Conservation (phyloP, 1,140 invertebrate genomes). For the Copidosoma floridanum region DNA sequence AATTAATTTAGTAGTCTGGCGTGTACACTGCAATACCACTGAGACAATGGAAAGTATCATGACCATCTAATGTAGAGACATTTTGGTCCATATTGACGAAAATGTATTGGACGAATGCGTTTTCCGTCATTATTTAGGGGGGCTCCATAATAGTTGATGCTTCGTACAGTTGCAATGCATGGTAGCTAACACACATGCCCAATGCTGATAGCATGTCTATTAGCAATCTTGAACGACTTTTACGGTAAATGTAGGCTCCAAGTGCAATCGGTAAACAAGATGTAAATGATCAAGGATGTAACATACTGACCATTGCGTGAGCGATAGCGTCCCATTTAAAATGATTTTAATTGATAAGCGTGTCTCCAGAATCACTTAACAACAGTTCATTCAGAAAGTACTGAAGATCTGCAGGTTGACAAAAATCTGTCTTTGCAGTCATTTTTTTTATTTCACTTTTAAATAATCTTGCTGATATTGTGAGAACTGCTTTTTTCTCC, state of each 20-base stretch:
- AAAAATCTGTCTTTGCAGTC: slow-evolving; percentile 2
- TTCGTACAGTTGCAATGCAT: slow-evolving; percentile 42
- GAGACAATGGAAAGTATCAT: slow-evolving; percentile 25
- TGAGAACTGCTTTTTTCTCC: neutral
- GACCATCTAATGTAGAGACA: slow-evolving; percentile 25
- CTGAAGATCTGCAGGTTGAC: slow-evolving; percentile 6
- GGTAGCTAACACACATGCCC: slow-evolving; percentile 40
- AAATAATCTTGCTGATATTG: neutral
- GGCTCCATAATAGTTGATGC: slow-evolving; percentile 42
- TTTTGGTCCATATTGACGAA: slow-evolving; percentile 47
- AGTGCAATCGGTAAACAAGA: slow-evolving; percentile 43
- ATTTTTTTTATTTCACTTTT: slow-evolving; percentile 1
- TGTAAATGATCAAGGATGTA: slow-evolving; percentile 42
- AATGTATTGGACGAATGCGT: slow-evolving; percentile 40
- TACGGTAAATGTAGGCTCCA: slow-evolving; percentile 42
- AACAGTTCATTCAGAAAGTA: slow-evolving; percentile 8
- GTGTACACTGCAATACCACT: slow-evolving; percentile 23
- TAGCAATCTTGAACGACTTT: slow-evolving; percentile 40
- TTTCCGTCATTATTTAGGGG: slow-evolving; percentile 25
- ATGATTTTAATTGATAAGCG: slow-evolving; percentile 28
- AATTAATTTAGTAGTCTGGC: slow-evolving; percentile 37
- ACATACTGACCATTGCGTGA: slow-evolving; percentile 42
- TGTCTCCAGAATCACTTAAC: neutral
- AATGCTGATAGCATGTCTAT: slow-evolving; percentile 44
- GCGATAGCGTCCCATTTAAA: slow-evolving; percentile 36